Evolutionary conservation across 1,140 invertebrate species (phyloP), one percentile per base, ranked within the genome.

Genomic region (Parapsyche elsis): DNA sequence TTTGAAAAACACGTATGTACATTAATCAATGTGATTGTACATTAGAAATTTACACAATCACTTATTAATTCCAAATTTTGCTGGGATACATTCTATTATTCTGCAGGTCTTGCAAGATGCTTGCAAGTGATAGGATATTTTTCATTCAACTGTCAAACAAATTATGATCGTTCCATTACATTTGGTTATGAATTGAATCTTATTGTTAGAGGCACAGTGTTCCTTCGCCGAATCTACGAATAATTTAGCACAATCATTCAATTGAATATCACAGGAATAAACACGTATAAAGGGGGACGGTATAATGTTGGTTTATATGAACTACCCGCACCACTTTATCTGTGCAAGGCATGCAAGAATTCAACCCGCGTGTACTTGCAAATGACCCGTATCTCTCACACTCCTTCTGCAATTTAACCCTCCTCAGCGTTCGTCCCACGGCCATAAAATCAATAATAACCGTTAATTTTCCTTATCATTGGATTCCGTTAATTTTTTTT

Each of bases 361-460:
- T 9, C 57, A 9, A 38, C 30, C 30, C 30, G 30, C 30, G 30
- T 38, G 57, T 19, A 61, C 57, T 61, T 61, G 57, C 57, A 61
- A 61, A 61, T 61, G 16, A 16, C 21, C 16, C 57, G 57, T 61
- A 61, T 61, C 57, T 61, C 16, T 16, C 57, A 19, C 14, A 9
- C 16, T 16, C 53, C 53, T 57, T 57, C 21, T 16, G 57, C 30
- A 38, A 38, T 38, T 38, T 38, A 38, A 38, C 30, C 30, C 30
- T 38, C 30, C 30, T 38, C 30, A 38, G 30, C 30, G 2, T 38
- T 7, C 30, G 7, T 38, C 12, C 24, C 24, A 21, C 24, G 10
- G 14, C 23, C 64, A 67, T 67, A 67, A 67, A 67, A 67, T 67
- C 64, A 67, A 67, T 67, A 67, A 67, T 67, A 67, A 67, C 64